Conservation (phyloP, 92 coral and sea anemone species). For the Paragorgia papillata region DNA sequence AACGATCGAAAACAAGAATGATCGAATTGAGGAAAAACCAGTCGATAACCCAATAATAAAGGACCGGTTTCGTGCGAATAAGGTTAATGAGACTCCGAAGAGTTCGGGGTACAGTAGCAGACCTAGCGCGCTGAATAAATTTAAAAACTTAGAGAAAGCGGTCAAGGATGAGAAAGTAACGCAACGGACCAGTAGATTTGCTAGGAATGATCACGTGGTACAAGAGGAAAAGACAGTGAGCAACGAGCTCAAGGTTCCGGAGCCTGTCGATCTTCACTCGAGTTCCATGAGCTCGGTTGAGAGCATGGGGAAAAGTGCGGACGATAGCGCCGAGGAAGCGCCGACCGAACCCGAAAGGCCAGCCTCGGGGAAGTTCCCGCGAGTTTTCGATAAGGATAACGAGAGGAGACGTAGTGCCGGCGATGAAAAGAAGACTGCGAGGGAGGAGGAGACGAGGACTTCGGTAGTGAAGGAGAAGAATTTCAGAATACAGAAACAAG, state of each 20-base stretch:
- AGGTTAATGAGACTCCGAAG: constrained; percentile 17
- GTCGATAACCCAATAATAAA: neutral
- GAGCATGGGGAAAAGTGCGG: constrained; percentile 16
- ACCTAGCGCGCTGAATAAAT: constrained; percentile 35
- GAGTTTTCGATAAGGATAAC: constrained; percentile 60
- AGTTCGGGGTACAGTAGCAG: constrained; percentile 13
- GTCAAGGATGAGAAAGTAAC: constrained; percentile 23
- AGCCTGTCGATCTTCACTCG: constrained; percentile 52
- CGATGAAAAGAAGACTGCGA: constrained; percentile 61
- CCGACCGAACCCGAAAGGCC: neutral
- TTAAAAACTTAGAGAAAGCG: constrained; percentile 41
- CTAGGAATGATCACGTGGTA: neutral
- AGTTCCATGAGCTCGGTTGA: constrained; percentile 40
- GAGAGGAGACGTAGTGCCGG: constrained; percentile 57
- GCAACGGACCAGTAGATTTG: neutral
- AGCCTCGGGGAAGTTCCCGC: constrained; percentile 42
- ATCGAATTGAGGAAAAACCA: neutral
- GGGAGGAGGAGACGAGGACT: constrained; percentile 62
- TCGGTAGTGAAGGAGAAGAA: constrained; percentile 26
- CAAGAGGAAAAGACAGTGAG: constrained; percentile 63
- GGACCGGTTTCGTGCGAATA: neutral
- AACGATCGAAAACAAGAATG: neutral
- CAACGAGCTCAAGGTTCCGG: constrained; percentile 69
- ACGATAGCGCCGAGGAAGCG: constrained; percentile 29
- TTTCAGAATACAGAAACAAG: constrained; percentile 74